These are phyloP conservation scores for Ciconia nigra DNA, from an alignment of 2,797 vertebrate genomes.

Conservation along the genomic window DNA sequence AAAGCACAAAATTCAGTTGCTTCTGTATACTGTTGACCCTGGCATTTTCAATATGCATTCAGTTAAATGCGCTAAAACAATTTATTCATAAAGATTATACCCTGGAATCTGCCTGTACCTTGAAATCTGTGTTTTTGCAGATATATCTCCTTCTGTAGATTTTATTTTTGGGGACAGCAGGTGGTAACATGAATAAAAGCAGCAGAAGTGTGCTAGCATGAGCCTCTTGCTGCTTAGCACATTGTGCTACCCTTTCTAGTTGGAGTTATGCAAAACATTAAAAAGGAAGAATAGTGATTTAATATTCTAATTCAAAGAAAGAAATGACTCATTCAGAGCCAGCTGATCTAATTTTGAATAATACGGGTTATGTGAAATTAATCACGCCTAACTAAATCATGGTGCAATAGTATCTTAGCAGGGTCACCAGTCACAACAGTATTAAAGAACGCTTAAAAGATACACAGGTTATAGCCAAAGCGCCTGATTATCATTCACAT, in stretches of 20 bases:
- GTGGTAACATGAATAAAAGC: neutral
- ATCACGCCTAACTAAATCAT: neutral
- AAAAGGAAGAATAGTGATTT: neutral
- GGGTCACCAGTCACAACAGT: neutral
- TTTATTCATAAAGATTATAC: neutral
- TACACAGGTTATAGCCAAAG: neutral
- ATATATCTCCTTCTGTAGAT: neutral
- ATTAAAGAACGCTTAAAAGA: neutral
- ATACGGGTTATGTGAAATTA: neutral
- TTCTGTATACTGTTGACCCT: neutral
- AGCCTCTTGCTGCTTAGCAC: neutral
- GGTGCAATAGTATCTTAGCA: neutral
- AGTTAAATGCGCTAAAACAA: neutral
- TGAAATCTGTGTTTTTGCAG: neutral
- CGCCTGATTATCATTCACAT: neutral
- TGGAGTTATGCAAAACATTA: neutral
- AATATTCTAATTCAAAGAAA: conserved; percentile 1
- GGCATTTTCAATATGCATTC: neutral
- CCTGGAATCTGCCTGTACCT: neutral
- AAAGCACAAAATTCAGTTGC: neutral
- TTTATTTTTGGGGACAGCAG: neutral
- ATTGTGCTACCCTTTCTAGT: neutral
- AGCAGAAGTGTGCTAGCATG: neutral
- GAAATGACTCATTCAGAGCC: neutral
- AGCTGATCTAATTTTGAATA: neutral